Evolutionary conservation across 2,113 vertebrate genomes (phyloP).

Genomic region (Coptodon bakossiorum): DNA sequence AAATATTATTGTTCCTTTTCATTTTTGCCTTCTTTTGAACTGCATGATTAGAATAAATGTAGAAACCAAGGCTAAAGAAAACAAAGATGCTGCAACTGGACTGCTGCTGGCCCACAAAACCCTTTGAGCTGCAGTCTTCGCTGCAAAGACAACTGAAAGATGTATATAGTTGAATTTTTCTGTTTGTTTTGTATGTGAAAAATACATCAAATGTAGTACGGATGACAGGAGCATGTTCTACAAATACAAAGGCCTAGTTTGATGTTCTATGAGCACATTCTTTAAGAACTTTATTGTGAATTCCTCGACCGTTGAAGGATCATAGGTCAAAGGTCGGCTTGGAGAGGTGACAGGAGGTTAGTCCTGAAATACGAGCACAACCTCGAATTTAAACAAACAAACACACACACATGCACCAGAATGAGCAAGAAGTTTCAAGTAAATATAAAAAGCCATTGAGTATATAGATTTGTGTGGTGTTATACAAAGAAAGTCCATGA

Average conservation of each 20-base stretch:
- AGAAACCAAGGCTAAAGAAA: slow-evolving; percentile 36
- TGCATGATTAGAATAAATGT: slow-evolving; percentile 61
- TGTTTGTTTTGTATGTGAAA: slow-evolving; percentile 75
- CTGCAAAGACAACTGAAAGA: slow-evolving; percentile 51
- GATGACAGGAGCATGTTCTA: slow-evolving; percentile 73
- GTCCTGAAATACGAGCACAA: slow-evolving; percentile 42
- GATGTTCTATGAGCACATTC: slow-evolving; percentile 59
- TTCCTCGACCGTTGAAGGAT: slow-evolving; percentile 62
- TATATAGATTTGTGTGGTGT: slow-evolving; percentile 77
- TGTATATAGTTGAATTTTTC: slow-evolving; percentile 75
- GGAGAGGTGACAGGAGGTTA: slow-evolving; percentile 25
- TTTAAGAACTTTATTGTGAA: slow-evolving; percentile 75
- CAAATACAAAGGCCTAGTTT: slow-evolving; percentile 48
- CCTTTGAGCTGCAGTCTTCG: slow-evolving; percentile 2
- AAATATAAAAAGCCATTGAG: slow-evolving; percentile 73
- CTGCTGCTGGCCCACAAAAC: slow-evolving; percentile 33
- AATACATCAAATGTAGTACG: slow-evolving; percentile 69
- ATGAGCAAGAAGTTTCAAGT: slow-evolving; percentile 38
- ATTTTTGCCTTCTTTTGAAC: slow-evolving; percentile 48
- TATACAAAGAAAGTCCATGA: slow-evolving; percentile 71
- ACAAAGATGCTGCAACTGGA: slow-evolving; percentile 44
- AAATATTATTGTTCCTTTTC: slow-evolving; percentile 23
- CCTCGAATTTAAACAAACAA: neutral
- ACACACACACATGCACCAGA: slow-evolving; percentile 4
- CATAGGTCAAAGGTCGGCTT: slow-evolving; percentile 62